phyloP scores from a whole-genome alignment of 2,888 invertebrate species.

The Meteorus colon region DNA sequence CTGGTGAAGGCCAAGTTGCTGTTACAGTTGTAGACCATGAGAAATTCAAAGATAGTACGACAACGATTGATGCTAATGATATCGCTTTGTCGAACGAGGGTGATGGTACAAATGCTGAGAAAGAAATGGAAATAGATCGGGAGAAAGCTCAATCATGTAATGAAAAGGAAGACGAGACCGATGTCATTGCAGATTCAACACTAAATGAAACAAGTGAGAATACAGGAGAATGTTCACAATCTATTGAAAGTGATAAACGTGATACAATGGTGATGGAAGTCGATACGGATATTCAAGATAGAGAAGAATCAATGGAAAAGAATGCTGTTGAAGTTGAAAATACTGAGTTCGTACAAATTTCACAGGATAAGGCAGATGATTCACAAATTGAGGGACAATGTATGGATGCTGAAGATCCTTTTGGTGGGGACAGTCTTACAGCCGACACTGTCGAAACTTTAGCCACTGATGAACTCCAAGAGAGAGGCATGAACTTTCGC shows the following conservation, averaged over 20 bases:
- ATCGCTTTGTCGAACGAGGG: constrained; percentile 55
- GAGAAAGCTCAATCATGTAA: constrained; percentile 15
- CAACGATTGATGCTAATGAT: constrained; percentile 46
- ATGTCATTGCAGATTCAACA: constrained; percentile 60
- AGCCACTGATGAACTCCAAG: constrained; percentile 61
- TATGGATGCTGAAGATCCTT: constrained; percentile 70
- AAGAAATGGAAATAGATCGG: constrained; percentile 35
- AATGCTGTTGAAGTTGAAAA: constrained; percentile 61
- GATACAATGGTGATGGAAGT: constrained; percentile 21
- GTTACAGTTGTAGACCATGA: constrained; percentile 46
- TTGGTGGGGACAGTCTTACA: constrained; percentile 65
- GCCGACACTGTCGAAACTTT: constrained; percentile 61
- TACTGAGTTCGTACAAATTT: constrained; percentile 70
- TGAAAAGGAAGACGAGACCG: not conserved
- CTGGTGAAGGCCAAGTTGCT: constrained; percentile 59
- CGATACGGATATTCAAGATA: constrained; percentile 52
- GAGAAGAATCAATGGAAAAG: constrained; percentile 56
- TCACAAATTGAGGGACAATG: constrained; percentile 65
- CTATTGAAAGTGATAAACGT: not conserved
- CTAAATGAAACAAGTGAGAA: constrained; percentile 15
- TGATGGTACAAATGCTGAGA: constrained; percentile 53
- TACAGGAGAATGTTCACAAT: not conserved
- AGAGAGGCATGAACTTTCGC: constrained; percentile 75
- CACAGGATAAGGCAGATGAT: constrained; percentile 68
- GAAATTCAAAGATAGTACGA: not conserved